phyloP scores from a whole-genome alignment of 53 echinoderm and acorn worm genomes.

The Mesocentrotus franciscanus region DNA sequence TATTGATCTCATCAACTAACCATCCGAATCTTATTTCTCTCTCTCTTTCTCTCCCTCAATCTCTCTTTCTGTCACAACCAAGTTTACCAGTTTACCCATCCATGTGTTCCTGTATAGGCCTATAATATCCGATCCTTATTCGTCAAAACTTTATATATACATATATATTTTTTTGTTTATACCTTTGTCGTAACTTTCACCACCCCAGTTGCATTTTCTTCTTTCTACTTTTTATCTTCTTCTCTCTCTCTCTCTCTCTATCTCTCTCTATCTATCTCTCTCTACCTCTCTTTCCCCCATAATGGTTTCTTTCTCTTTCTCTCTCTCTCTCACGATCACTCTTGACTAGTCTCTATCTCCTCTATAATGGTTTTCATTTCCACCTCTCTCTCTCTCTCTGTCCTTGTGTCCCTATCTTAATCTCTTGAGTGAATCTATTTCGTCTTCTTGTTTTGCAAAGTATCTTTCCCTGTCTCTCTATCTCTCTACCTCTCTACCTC shows the following conservation, averaged over 20 bases:
- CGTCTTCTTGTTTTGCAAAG: not conserved
- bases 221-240: not conserved
- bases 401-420: not conserved
- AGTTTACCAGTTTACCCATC: too few species aligned
- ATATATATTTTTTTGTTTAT: too few species aligned
- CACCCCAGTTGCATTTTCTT: not conserved
- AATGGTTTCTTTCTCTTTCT: not conserved
- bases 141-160: too few species aligned
- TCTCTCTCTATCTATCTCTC: conserved; percentile 32
- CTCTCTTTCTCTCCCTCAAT: not conserved
- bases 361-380: not conserved
- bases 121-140: too few species aligned
- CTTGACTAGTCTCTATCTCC: not conserved
- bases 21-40: not conserved
- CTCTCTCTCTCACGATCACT: not conserved
- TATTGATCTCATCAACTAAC: too few species aligned
- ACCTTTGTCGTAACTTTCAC: not conserved
- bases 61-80: not conserved
- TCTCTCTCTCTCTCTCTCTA: not conserved
- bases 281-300: not conserved
- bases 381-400: not conserved
- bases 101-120: not conserved
- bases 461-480: conserved; percentile 15
- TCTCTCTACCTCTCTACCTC: conserved; percentile 3
- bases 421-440: not conserved